Base-by-base conservation (phyloP, 2,113 vertebrate genomes). In the Nanorana parkeri region DNA sequence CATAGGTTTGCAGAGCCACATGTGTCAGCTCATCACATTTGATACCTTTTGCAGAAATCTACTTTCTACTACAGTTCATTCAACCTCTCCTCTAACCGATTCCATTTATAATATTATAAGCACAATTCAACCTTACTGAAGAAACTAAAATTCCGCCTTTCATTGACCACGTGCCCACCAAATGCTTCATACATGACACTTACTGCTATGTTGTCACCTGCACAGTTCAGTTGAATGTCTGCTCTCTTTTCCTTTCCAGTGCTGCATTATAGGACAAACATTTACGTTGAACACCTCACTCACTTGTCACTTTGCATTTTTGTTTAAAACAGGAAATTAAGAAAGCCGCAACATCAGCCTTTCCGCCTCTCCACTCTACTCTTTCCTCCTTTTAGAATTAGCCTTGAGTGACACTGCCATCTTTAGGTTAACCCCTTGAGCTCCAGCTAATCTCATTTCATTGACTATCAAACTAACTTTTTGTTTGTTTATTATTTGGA, bases 261-360 rank as follows among this genome's bases (percentile, higher is more conserved):
- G 71, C 52, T 73, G 28, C 32, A 47, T 68, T 61, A 20, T 23
- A 80, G 19, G 6, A 41, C 17, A 41, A 54, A 29, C 17, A 26
- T 28, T 41, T 63, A 47, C 23, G 32, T 69, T 60, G 32, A 32
- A 47, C 54, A 41, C 52, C 52, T 60, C 41, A 21, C n/a, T 51
- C 36, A 32, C 51, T 47, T 74, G 79, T 74, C 61, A 75, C 68
- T 58, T 73, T 65, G 80, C 52, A 36, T 75, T 65, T 64, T 81
- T 81, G 41, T 81, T 81, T 81, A 32, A 77, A 74, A 81, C 80
- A 81, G 80, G 80, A 81, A 81, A 81, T 81, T 81, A 81, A 81
- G 80, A 81, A 81, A 81, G 69, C 80, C 80, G 41, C 2, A 66
- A 52, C 28, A 60, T 36, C 15, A 58, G 55, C 60, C 19, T 69